phyloP scores from a whole-genome alignment of 1,140 invertebrate genomes.

The Drosophila arawakana region DNA sequence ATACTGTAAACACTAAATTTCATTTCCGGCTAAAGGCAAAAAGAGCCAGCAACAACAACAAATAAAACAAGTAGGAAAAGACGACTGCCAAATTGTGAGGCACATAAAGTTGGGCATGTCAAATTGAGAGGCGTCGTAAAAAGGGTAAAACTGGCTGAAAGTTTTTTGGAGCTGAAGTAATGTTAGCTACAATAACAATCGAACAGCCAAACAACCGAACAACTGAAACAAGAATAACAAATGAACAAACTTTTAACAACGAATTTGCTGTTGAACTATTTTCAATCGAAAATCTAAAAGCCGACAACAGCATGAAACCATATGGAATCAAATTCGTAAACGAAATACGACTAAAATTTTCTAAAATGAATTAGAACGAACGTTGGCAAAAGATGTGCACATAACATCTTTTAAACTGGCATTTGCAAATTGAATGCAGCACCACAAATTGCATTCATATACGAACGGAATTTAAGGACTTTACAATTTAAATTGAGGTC shows the following conservation, averaged over 20 bases:
- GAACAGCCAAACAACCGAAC: conserved; percentile 9
- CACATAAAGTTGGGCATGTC: conserved; percentile 67
- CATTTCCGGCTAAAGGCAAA: conserved; percentile 28
- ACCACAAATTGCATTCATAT: conserved; percentile 31
- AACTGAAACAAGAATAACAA: conserved; percentile 33
- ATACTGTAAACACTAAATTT: conserved; percentile 49
- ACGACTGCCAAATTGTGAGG: conserved; percentile 53
- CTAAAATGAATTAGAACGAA: background rate
- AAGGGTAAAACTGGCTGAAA: conserved; percentile 35
- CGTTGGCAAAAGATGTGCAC: background rate
- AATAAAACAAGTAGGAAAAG: conserved; percentile 30
- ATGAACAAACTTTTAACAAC: conserved; percentile 41
- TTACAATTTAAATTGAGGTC: conserved; percentile 18
- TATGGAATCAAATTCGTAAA: conserved; percentile 1
- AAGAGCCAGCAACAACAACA: conserved; percentile 1
- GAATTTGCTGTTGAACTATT: conserved; percentile 43
- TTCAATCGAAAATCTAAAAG: conserved; percentile 38
- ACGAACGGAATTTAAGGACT: background rate
- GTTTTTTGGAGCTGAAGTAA: conserved; percentile 59
- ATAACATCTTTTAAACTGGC: background rate
- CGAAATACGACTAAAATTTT: background rate
- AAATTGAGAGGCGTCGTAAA: conserved; percentile 45
- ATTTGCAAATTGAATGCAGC: conserved; percentile 27
- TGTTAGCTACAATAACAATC: conserved; percentile 27
- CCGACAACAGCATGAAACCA: conserved; percentile 15